Percentiles rank a stretch among this genome's conserved stretches.
Evolutionary conservation across 2,113 vertebrate species (phyloP).

Genomic region (Ifrita kowaldi): DNA sequence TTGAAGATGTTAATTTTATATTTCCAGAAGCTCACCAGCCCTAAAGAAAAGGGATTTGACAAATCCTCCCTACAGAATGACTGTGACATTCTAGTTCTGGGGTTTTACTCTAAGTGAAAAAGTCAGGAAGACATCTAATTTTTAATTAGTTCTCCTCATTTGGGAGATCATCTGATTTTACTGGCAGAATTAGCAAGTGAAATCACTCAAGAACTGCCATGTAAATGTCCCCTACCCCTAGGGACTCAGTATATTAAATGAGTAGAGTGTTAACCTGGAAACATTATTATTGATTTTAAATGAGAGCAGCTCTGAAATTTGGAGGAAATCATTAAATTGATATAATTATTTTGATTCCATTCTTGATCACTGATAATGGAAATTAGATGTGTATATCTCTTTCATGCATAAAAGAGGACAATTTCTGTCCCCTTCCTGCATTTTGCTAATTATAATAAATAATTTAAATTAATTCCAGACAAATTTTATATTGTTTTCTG

Average conservation of each 20-base stretch:
- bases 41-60: background rate
- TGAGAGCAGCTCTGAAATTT: background rate
- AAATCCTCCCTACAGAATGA: constrained; percentile 9
- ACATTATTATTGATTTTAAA: constrained; percentile 39
- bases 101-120: constrained; percentile 38
- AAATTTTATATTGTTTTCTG: background rate
- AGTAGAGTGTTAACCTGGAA: constrained; percentile 47
- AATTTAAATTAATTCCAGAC: background rate
- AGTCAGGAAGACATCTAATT: constrained; percentile 35
- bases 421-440: background rate
- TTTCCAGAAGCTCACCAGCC: background rate
- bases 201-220: constrained; percentile 35
- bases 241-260: constrained; percentile 1
- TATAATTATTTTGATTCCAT: constrained; percentile 8
- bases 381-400: background rate
- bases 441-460: background rate
- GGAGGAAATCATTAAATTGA: background rate
- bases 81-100: constrained; percentile 9
- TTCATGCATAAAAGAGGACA: background rate
- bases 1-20: background rate
- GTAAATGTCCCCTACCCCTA: constrained; percentile 32
- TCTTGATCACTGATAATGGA: background rate
- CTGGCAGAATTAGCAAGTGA: constrained; percentile 42
- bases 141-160: constrained; percentile 59
- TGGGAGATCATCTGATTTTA: constrained; percentile 54